These are phyloP conservation scores for Agrotis puta DNA, from an alignment of 2,888 invertebrate species.

Conservation along the genomic window DNA sequence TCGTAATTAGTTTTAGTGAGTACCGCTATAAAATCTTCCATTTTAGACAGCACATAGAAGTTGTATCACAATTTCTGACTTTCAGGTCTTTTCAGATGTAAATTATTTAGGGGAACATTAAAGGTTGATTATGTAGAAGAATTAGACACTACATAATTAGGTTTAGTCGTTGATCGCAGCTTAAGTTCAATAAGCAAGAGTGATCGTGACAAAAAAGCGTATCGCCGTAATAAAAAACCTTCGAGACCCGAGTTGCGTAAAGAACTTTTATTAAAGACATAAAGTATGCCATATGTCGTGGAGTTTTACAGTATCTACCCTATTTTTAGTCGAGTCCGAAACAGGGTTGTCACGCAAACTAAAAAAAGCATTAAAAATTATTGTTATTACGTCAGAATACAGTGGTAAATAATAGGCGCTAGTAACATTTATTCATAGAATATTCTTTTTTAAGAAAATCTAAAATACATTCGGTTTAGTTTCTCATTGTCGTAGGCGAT, in stretches of 20 bases:
- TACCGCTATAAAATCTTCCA: no score
- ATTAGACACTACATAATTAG: not conserved
- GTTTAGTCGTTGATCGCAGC: not conserved
- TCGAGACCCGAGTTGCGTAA: constrained; percentile 4
- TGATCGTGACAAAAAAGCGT: constrained; percentile 22
- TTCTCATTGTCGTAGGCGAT: constrained; percentile 34
- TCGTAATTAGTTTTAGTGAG: no score
- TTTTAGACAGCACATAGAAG: not conserved
- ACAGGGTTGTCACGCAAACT: constrained; percentile 31
- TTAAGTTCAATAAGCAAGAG: not conserved
- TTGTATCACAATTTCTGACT: not conserved
- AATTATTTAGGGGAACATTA: no score
- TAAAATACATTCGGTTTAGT: constrained; percentile 18
- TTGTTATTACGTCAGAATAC: not conserved
- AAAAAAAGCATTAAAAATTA: not conserved
- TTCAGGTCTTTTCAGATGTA: not conserved
- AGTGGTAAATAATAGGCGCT: constrained; percentile 3
- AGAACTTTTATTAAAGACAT: constrained; percentile 44
- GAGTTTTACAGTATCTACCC: constrained; percentile 40
- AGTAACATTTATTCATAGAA: constrained; percentile 41
- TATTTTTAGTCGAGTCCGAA: constrained; percentile 15
- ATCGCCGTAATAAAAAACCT: constrained; percentile 25
- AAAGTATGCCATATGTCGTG: constrained; percentile 45
- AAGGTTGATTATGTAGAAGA: no score
- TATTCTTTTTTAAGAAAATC: constrained; percentile 24